phyloP scores from a whole-genome alignment of 2,797 vertebrate species.

The Spheniscus humboldti region DNA sequence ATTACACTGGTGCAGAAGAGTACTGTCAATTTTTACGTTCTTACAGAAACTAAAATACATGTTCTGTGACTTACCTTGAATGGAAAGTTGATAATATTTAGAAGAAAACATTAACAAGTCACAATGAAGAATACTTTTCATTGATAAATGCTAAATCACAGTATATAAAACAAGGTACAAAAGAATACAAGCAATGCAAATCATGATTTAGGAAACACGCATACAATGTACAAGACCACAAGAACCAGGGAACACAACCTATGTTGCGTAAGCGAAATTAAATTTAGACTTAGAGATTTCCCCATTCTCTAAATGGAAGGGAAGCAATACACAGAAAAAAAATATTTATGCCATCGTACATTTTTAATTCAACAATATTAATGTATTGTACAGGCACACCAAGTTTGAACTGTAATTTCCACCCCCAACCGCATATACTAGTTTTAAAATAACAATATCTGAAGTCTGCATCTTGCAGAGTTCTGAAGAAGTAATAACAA shows the following conservation, averaged over 20 bases:
- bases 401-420: not conserved
- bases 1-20: not conserved
- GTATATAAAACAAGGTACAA: not conserved
- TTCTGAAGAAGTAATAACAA: not conserved
- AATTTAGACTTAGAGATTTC: conserved; percentile 91
- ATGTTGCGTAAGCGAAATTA: not conserved
- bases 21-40: not conserved
- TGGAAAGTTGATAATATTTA: not conserved
- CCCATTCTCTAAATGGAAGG: conserved; percentile 92
- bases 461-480: not conserved
- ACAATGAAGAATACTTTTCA: not conserved
- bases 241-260: not conserved
- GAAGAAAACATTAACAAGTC: not conserved
- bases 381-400: not conserved
- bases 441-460: not conserved
- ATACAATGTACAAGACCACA: not conserved
- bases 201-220: not conserved
- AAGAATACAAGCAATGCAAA: not conserved
- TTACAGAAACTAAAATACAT: not conserved
- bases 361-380: not conserved
- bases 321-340: conserved; percentile 71
- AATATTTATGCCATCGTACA: not conserved
- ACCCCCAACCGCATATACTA: not conserved
- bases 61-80: not conserved
- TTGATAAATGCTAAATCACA: not conserved